phyloP scores from a whole-genome alignment of 1,140 invertebrate genomes.

The Ips typographus region DNA sequence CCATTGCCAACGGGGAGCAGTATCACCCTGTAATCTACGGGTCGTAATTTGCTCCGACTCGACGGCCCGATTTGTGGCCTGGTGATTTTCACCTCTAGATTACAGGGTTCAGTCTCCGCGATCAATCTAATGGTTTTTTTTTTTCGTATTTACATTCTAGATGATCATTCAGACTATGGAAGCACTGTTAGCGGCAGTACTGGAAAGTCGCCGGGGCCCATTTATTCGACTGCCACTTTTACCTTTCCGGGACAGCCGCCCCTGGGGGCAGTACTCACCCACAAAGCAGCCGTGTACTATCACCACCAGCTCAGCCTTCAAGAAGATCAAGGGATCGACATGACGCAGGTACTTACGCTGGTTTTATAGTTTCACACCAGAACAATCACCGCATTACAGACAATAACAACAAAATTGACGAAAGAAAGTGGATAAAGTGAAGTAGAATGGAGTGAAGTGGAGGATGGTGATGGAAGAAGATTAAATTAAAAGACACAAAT shows the following conservation, averaged over 20 bases:
- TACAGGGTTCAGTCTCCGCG: too few species aligned
- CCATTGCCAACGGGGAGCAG: too few species aligned
- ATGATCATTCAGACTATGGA: constrained; percentile 65
- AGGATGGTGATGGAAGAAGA: too few species aligned
- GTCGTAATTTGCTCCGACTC: not conserved
- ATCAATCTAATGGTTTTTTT: not conserved
- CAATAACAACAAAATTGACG: too few species aligned
- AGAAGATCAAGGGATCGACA: constrained; percentile 71
- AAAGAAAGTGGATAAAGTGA: too few species aligned
- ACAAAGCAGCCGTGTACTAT: constrained; percentile 71
- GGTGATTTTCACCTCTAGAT: not conserved
- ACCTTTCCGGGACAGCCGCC: constrained; percentile 55
- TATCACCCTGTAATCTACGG: not conserved
- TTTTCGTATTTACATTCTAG: constrained; percentile 45
- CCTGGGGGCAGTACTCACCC: constrained; percentile 62
- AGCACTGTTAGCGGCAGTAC: constrained; percentile 60
- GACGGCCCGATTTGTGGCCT: constrained; percentile 1
- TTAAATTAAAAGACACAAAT: too few species aligned
- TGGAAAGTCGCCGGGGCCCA: constrained; percentile 60
- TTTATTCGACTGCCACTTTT: constrained; percentile 55
- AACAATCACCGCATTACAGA: too few species aligned
- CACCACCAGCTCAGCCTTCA: constrained; percentile 73
- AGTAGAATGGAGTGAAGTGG: too few species aligned
- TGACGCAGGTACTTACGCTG: constrained; percentile 61
- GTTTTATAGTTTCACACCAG: too few species aligned